A percentile compares a stretch with the other conserved stretches of the same genome.
These are phyloP conservation scores for Enteromius radiatus DNA, from an alignment of 2,797 vertebrate species.

Conservation along the genomic window DNA sequence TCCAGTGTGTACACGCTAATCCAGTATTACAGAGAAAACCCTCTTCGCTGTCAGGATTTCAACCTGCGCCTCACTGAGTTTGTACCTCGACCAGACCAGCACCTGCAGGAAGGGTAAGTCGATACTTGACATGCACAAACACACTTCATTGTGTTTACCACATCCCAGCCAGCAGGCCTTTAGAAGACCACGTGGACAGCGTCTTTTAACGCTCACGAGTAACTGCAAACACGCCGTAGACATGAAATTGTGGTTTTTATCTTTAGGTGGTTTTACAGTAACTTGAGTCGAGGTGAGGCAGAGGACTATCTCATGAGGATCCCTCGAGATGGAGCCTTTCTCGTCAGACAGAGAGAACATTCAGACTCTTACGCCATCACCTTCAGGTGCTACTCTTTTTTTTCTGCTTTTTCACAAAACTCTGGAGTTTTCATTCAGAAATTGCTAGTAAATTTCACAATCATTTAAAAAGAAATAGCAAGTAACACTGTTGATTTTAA, in stretches of 20 bases:
- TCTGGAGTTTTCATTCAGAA: not conserved
- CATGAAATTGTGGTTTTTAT: not conserved
- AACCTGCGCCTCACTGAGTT: constrained; percentile 90
- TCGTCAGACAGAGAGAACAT: constrained; percentile 90
- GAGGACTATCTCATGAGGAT: constrained; percentile 94
- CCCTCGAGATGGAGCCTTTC: constrained; percentile 94
- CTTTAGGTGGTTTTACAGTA: constrained; percentile 93
- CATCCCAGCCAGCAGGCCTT: constrained; percentile 14
- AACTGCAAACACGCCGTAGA: not conserved
- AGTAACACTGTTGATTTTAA: not conserved
- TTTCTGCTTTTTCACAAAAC: too few species aligned
- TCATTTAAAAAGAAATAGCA: not conserved
- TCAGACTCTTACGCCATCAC: constrained; percentile 91
- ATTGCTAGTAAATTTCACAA: not conserved
- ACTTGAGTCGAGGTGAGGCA: constrained; percentile 92
- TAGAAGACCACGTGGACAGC: constrained; percentile 8
- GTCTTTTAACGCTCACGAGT: not conserved
- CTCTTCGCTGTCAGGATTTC: constrained; percentile 91
- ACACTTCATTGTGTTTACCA: constrained; percentile 16
- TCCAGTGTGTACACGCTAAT: constrained; percentile 86
- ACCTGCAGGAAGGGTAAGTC: constrained; percentile 85
- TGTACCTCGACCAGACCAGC: constrained; percentile 86
- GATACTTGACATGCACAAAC: not conserved
- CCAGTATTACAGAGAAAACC: constrained; percentile 90
- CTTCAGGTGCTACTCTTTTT: constrained; percentile 82